Percentiles rank a stretch among this genome's conserved stretches.
phyloP scores from a whole-genome alignment of 2,888 invertebrate species.

The Pammene fasciana region DNA sequence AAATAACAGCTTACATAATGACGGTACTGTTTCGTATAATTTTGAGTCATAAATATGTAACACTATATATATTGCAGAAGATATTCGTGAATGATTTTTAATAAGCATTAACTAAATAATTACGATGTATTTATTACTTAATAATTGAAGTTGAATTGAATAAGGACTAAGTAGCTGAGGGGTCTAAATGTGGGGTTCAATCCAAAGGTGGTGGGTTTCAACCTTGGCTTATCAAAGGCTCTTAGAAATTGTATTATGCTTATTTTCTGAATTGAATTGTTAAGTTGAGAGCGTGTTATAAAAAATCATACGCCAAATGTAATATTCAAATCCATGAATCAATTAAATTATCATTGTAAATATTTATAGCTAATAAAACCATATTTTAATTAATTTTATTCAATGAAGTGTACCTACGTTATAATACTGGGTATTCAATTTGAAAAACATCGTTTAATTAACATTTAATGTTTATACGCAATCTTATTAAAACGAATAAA shows the following conservation, averaged over 20 bases:
- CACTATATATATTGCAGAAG: conserved; percentile 62
- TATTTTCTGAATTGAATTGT: too few relatives aligned
- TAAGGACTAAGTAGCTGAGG: background rate
- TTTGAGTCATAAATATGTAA: conserved; percentile 63
- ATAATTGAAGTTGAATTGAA: conserved; percentile 13
- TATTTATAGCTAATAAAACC: background rate
- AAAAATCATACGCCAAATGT: background rate
- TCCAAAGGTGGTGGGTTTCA: too few relatives aligned
- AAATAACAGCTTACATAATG: conserved; percentile 75
- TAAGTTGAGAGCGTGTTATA: too few relatives aligned
- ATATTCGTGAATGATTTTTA: conserved; percentile 32
- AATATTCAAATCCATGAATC: background rate
- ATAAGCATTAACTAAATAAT: conserved; percentile 23
- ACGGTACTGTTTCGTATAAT: conserved; percentile 59
- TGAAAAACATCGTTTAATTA: conserved; percentile 18
- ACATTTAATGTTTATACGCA: conserved; percentile 10
- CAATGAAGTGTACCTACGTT: background rate
- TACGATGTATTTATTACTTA: conserved; percentile 24
- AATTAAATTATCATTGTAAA: conserved; percentile 1
- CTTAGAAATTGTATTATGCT: too few relatives aligned
- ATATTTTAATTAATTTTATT: background rate
- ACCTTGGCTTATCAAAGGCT: too few relatives aligned
- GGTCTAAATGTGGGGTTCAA: too few relatives aligned
- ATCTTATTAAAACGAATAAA: background rate
- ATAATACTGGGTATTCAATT: background rate